These are phyloP conservation scores for Blastobasis lacticolella DNA, from an alignment of 2,888 invertebrate species.

Conservation along the genomic window DNA sequence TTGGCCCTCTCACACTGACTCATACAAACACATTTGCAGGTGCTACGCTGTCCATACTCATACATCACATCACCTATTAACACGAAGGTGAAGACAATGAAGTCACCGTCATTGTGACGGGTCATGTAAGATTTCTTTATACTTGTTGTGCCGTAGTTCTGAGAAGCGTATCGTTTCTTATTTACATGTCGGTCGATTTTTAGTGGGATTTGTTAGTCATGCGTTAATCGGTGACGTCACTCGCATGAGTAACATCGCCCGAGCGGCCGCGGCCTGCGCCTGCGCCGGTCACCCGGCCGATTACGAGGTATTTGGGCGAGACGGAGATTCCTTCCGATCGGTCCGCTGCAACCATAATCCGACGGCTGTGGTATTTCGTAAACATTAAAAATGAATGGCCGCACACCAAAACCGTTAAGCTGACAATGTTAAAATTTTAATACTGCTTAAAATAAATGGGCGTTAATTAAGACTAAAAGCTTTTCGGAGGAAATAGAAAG, in stretches of 20 bases:
- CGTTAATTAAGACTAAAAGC: conserved; percentile 22
- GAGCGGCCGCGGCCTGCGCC: conserved; percentile 33
- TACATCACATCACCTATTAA: no score
- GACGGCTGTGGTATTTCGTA: conserved; percentile 10
- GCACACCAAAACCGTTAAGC: conserved; percentile 3
- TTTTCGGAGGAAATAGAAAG: conserved; percentile 14
- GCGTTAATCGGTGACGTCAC: conserved; percentile 62
- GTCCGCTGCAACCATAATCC: conserved; percentile 6
- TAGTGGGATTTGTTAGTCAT: conserved; percentile 50
- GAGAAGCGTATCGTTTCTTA: background rate
- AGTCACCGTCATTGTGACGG: conserved; percentile 1
- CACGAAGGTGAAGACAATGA: no score
- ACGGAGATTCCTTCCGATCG: conserved; percentile 30
- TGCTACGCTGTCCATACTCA: no score
- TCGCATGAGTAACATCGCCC: conserved; percentile 49
- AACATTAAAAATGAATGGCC: background rate
- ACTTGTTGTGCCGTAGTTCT: conserved; percentile 15
- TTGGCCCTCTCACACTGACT: background rate
- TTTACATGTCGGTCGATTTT: conserved; percentile 33
- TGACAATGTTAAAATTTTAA: conserved; percentile 1
- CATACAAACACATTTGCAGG: background rate
- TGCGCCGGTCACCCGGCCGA: conserved; percentile 37
- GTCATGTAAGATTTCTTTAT: conserved; percentile 25
- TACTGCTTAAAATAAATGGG: conserved; percentile 12
- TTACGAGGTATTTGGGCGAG: conserved; percentile 46